Conservation (phyloP, 2,113 vertebrate species). For the Myxocyprinus asiaticus region DNA sequence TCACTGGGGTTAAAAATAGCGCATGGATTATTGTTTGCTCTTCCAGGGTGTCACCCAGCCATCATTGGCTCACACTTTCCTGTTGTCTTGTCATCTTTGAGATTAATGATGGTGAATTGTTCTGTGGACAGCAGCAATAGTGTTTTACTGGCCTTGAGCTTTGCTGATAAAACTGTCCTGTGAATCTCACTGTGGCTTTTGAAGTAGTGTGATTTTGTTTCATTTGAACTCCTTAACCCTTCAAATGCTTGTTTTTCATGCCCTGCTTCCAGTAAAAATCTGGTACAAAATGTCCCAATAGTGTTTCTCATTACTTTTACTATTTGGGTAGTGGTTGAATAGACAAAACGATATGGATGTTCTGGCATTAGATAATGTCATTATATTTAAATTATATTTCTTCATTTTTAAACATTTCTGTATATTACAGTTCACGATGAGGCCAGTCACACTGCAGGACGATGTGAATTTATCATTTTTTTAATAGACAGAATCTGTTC, state of each 20-base stretch:
- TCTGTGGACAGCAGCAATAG: background rate
- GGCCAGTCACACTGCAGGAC: too few relatives aligned
- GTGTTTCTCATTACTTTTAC: background rate
- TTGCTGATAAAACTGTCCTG: constrained; percentile 10
- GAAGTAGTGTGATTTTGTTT: background rate
- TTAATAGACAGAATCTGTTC: too few relatives aligned
- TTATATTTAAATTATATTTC: too few relatives aligned
- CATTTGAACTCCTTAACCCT: background rate
- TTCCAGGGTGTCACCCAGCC: background rate
- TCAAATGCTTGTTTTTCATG: background rate
- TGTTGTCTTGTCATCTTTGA: background rate
- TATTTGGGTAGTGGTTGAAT: background rate
- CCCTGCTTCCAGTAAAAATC: too few relatives aligned
- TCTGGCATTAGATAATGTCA: too few relatives aligned
- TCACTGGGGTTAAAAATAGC: constrained; percentile 19
- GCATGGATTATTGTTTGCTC: background rate
- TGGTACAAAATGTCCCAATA: background rate
- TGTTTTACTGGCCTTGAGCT: background rate
- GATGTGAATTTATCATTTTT: too few relatives aligned
- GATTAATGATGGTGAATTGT: constrained; percentile 34
- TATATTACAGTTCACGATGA: too few relatives aligned
- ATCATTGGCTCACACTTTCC: constrained; percentile 1
- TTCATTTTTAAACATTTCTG: too few relatives aligned
- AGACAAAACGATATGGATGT: background rate
- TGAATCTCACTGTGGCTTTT: background rate